Percentiles rank a stretch among this genome's conserved stretches.
Evolutionary conservation across 2,797 vertebrate genomes (phyloP).

Genomic region (Darevskia nairensis): DNA sequence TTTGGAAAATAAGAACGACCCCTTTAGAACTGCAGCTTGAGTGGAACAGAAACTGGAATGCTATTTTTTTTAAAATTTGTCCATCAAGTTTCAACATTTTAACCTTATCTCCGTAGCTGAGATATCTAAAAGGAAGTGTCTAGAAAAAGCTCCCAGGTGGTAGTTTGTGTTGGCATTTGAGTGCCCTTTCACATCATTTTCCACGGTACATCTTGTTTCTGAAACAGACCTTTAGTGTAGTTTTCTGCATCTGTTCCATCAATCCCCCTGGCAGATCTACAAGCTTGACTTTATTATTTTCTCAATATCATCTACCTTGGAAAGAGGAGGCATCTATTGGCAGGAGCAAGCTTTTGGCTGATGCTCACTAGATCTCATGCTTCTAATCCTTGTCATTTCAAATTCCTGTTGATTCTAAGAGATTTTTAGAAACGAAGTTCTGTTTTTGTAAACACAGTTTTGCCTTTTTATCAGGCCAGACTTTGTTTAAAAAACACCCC

Average conservation of each 20-base stretch:
- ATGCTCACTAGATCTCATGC: slow-evolving; percentile 14
- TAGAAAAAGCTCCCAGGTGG: slow-evolving; percentile 61
- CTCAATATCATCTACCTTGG: neutral
- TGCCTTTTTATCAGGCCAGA: slow-evolving; percentile 14
- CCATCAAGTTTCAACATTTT: slow-evolving; percentile 65
- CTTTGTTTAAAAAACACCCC: neutral
- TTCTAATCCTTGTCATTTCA: neutral
- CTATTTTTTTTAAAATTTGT: slow-evolving; percentile 60
- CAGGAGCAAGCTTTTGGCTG: neutral
- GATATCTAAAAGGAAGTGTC: slow-evolving; percentile 60
- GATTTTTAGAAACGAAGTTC: neutral
- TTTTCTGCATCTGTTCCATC: slow-evolving; percentile 46
- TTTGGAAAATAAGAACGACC: slow-evolving; percentile 61
- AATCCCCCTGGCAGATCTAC: neutral
- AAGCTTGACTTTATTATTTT: slow-evolving; percentile 25
- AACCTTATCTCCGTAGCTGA: slow-evolving; percentile 65
- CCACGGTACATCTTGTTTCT: slow-evolving; percentile 48
- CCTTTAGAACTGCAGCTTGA: slow-evolving; percentile 53
- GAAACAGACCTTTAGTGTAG: slow-evolving; percentile 28
- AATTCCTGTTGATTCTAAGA: neutral
- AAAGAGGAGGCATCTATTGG: neutral
- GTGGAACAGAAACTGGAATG: slow-evolving; percentile 63
- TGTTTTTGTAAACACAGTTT: neutral
- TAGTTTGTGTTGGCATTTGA: slow-evolving; percentile 44
- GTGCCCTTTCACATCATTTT: slow-evolving; percentile 52